Evolutionary conservation across 2,113 vertebrate species (phyloP).

Genomic region (Crotalus horridus): DNA sequence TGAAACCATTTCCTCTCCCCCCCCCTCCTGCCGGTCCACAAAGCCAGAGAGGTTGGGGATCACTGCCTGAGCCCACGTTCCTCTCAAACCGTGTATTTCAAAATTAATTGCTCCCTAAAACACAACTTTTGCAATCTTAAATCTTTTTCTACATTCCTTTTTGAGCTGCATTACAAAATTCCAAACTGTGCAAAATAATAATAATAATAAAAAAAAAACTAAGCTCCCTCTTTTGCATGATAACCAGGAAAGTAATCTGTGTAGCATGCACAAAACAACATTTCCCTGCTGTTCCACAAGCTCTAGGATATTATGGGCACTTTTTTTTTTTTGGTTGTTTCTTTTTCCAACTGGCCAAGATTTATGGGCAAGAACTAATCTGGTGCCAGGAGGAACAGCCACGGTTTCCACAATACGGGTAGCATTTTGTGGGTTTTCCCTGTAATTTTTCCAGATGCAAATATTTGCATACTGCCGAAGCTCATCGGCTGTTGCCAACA

Average conservation of each 20-base stretch:
- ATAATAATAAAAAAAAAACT: not conserved
- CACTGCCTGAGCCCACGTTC: not conserved
- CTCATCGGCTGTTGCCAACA: not conserved
- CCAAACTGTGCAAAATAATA: not conserved
- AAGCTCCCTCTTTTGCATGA: not conserved
- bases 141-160: not conserved
- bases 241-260: not conserved
- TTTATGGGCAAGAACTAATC: not conserved
- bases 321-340: not conserved
- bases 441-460: constrained; percentile 25
- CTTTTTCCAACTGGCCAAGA: not conserved
- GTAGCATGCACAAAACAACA: not conserved
- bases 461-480: constrained; percentile 18
- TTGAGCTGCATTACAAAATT: not conserved
- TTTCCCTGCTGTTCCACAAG: not conserved
- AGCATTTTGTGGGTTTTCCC: constrained; percentile 22
- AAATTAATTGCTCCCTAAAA: no score
- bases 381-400: not conserved
- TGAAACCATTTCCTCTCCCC: no score
- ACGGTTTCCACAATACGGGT: constrained; percentile 7
- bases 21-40: no score
- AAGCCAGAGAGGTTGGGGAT: no score
- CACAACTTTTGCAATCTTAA: no score
- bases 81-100: not conserved
- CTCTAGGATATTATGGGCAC: not conserved